Evolutionary conservation across 1,140 invertebrate species (phyloP).

Genomic region (Nomia melanderi): DNA sequence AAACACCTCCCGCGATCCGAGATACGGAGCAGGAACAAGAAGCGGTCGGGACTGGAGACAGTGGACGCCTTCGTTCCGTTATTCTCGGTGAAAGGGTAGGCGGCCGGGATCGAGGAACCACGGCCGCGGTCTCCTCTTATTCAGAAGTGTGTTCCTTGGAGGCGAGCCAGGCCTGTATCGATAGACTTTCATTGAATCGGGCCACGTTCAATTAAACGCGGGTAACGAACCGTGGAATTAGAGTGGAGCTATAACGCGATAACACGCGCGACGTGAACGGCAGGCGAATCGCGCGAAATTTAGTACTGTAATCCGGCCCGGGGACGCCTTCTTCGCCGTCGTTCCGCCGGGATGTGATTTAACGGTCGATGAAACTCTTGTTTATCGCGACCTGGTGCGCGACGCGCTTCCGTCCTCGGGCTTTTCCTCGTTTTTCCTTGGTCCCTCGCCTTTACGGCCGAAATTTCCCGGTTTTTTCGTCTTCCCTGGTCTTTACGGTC

Average conservation of each 20-base stretch:
- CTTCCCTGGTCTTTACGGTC: no score
- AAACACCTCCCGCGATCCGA: background rate
- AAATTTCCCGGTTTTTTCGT: background rate
- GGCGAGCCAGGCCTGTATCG: constrained; percentile 36
- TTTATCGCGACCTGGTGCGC: constrained; percentile 7
- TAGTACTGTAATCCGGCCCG: constrained; percentile 33
- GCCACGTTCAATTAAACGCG: constrained; percentile 47
- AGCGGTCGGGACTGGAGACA: background rate
- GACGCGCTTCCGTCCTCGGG: background rate
- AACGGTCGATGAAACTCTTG: constrained; percentile 45
- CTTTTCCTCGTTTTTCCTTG: background rate
- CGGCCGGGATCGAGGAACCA: no score
- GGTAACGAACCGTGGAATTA: constrained; percentile 52
- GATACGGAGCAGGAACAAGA: constrained; percentile 4
- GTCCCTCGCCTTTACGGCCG: no score
- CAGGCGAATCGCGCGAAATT: constrained; percentile 28
- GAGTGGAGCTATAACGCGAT: constrained; percentile 28
- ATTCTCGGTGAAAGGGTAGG: background rate
- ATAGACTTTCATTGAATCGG: constrained; percentile 27
- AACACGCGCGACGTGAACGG: constrained; percentile 10
- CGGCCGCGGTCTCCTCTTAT: background rate
- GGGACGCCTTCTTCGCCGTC: no score
- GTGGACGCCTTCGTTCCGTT: constrained; percentile 19
- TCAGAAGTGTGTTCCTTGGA: constrained; percentile 26
- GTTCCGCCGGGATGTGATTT: constrained; percentile 26